Evolutionary conservation across 2,888 invertebrate species (phyloP), one percentile per base, ranked within the genome.

Genomic region (Augochlorella aurata): DNA sequence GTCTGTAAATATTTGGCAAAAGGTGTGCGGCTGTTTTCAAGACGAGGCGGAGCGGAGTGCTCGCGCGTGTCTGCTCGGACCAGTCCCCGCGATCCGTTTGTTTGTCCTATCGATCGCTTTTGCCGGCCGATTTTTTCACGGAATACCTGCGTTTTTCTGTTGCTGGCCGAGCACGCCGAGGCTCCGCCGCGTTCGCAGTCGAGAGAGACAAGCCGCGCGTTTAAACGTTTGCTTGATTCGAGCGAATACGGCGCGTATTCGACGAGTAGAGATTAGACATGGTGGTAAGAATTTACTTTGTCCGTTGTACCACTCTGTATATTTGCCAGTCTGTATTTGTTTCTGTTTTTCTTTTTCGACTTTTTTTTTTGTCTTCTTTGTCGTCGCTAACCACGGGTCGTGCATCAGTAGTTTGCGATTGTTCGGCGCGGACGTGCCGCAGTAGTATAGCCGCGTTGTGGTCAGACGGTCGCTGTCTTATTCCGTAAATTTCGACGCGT

Each of bases 171-270:
- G 49, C 74, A 63, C 74, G 45, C 29, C 8, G 38, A 54, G 52
- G 38, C 29, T 12, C 29, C 14, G 38, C 10, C 44, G 7, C 18
- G 9, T 24, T 74, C n/a, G 73, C 71, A 10, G 65, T 45, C 65
- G 72, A 38, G 72, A 66, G 65, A 50, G 67, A 67, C 18, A 50
- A 69, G 83, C 69, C 65, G 80, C 80, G 61, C 61, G 83, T 61
- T 63, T 63, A 74, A 58, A 83, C 74, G 72, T 76, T 65, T 86
- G 88, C 85, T 86, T 87, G 24, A 79, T 85, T 88, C 88, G 88
- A 88, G 88, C 88, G 87, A 81, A 82, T 87, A 88, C 88, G 74
- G 54, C 85, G 78, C 83, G 74, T 73, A 54, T 74, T 67, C 67
- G 54, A 71, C 72, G 78, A 69, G 75, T 88, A 85, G 80, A 77